A percentile compares a stretch with the other conserved stretches of the same genome.
These are phyloP conservation scores for Hippasteria phrygiana DNA, from an alignment of 53 echinoderm and acorn worm genomes.

Conservation along the genomic window DNA sequence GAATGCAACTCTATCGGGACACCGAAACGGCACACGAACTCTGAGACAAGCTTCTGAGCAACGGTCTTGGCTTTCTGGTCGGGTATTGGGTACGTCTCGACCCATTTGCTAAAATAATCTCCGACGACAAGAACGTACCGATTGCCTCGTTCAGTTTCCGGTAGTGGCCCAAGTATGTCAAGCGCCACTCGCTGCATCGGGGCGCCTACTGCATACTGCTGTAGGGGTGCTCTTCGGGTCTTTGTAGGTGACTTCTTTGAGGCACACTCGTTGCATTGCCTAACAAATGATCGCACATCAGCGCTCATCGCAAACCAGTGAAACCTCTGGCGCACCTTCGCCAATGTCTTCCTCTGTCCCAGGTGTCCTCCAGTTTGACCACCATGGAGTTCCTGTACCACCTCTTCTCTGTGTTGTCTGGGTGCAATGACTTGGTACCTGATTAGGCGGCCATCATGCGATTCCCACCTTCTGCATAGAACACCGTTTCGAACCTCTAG, in stretches of 20 bases:
- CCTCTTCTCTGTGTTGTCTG: neutral
- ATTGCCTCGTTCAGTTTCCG: neutral
- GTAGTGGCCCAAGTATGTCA: neutral
- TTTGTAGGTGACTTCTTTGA: neutral
- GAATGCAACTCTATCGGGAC: neutral
- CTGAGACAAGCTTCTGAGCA: neutral
- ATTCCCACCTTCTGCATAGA: slow-evolving; percentile 51
- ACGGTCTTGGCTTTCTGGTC: neutral
- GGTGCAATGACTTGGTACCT: slow-evolving; percentile 31
- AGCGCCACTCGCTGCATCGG: no score
- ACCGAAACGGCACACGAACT: neutral
- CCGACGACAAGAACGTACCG: neutral
- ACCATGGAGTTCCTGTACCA: slow-evolving; percentile 26
- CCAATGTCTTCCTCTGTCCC: slow-evolving; percentile 39
- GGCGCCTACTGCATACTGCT: neutral
- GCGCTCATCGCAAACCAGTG: slow-evolving; percentile 53
- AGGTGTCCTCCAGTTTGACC: slow-evolving; percentile 45
- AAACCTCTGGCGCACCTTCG: slow-evolving; percentile 44
- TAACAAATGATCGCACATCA: neutral
- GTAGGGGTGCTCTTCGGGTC: neutral
- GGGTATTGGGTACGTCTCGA: no score
- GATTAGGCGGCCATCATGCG: slow-evolving; percentile 17
- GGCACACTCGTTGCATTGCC: neutral
- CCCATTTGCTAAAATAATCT: no score
- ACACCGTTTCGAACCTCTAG: slow-evolving; percentile 29